Evolutionary conservation across 92 coral and sea anemone species (phyloP).

Genomic region (Siderastrea siderea): DNA sequence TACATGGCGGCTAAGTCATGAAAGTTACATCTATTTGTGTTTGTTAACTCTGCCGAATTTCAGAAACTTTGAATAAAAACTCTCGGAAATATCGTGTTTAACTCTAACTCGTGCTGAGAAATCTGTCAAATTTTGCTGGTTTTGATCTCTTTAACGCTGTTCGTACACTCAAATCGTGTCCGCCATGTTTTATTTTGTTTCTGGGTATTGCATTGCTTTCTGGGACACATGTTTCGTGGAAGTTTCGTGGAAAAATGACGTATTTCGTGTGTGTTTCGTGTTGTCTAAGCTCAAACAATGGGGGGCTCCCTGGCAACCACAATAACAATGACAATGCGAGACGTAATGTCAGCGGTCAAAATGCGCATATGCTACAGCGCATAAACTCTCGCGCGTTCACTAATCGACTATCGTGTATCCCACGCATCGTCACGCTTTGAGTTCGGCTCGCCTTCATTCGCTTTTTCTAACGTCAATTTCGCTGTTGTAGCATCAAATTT

Average conservation of each 20-base stretch:
- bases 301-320: neutral
- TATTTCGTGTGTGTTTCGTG: neutral
- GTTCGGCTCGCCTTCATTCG: neutral
- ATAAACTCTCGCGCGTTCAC: neutral
- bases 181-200: neutral
- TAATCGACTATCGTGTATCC: neutral
- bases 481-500: neutral
- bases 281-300: neutral
- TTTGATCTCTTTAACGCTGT: neutral
- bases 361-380: neutral
- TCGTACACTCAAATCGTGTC: neutral
- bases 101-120: neutral
- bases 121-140: neutral
- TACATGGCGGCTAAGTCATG: neutral
- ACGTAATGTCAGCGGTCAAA: neutral
- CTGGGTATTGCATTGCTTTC: neutral
- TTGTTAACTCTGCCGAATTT: slow-evolving; percentile 6
- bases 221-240: neutral
- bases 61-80: neutral
- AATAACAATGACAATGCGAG: neutral
- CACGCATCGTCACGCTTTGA: neutral
- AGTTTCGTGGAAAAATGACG: neutral
- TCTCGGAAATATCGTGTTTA: neutral
- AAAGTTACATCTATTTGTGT: neutral
- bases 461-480: neutral